phyloP scores from a whole-genome alignment of 2,797 vertebrate species.

The Mus minutoides region DNA sequence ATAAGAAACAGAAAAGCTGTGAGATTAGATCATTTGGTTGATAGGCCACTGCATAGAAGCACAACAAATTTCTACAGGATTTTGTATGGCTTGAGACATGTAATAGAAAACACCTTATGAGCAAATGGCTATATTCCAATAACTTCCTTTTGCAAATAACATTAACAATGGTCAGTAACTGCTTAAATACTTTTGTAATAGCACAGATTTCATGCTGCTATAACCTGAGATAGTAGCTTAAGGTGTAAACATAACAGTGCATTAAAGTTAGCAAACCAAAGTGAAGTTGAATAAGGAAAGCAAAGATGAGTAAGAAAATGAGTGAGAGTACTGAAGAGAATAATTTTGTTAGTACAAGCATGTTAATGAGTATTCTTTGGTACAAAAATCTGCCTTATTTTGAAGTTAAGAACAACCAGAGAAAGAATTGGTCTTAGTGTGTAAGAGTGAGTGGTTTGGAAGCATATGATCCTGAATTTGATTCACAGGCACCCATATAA shows the following conservation, averaged over 20 bases:
- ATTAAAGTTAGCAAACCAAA: accelerated
- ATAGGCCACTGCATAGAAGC: not conserved
- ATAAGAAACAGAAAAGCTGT: not conserved
- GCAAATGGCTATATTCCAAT: not conserved
- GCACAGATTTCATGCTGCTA: not conserved
- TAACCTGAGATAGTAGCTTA: not conserved
- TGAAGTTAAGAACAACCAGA: not conserved
- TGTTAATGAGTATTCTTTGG: not conserved
- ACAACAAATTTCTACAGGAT: not conserved
- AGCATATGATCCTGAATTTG: not conserved
- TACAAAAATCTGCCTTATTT: not conserved
- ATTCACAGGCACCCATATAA: not conserved
- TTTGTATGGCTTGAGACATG: not conserved
- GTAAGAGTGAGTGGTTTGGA: not conserved
- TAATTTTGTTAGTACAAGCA: not conserved
- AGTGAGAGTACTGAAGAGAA: accelerated
- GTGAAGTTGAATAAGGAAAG: not conserved
- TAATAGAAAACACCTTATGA: not conserved
- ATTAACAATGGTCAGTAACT: not conserved
- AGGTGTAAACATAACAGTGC: not conserved
- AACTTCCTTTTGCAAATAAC: not conserved
- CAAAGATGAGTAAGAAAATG: not conserved
- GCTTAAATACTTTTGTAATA: not conserved
- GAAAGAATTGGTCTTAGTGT: not conserved
- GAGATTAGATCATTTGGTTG: not conserved